Percentiles rank a stretch among this genome's conserved stretches.
phyloP scores from a whole-genome alignment of 2,797 vertebrate genomes.

The Argya squamiceps region DNA sequence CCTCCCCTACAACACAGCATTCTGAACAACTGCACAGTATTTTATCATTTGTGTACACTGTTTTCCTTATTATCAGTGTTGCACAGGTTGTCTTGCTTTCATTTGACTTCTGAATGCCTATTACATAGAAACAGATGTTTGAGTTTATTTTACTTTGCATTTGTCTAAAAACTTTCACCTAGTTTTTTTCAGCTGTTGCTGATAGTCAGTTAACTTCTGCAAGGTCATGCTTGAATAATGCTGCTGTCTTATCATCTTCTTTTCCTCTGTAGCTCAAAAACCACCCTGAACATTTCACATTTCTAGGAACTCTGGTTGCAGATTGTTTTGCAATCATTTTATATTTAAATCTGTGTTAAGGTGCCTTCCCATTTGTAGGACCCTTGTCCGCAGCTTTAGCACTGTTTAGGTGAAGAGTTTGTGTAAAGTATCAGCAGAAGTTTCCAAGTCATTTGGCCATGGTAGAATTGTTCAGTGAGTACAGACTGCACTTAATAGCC shows the following conservation, averaged over 20 bases:
- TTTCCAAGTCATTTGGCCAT: not conserved
- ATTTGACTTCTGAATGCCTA: not conserved
- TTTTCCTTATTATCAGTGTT: not conserved
- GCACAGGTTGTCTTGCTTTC: not conserved
- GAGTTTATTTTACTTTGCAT: not conserved
- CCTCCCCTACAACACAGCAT: not conserved
- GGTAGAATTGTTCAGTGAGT: not conserved
- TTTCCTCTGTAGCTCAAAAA: not conserved
- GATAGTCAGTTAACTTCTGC: not conserved
- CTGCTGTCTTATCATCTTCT: not conserved
- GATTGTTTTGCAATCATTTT: not conserved
- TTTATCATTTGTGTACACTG: not conserved
- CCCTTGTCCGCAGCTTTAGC: not conserved
- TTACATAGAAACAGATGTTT: not conserved
- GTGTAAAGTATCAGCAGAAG: not conserved
- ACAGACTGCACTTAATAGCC: constrained; percentile 39
- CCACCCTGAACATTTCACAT: not conserved
- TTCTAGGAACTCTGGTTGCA: not conserved
- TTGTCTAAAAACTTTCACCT: not conserved
- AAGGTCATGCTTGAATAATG: not conserved
- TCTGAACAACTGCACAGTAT: not conserved
- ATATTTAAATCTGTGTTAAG: not conserved
- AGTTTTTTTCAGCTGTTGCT: not conserved
- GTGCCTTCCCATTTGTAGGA: not conserved
- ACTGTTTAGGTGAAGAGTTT: not conserved